Percentiles rank a stretch among this genome's conserved stretches.
phyloP scores from a whole-genome alignment of 2,797 vertebrate genomes.

The Coccyzus lansbergi region DNA sequence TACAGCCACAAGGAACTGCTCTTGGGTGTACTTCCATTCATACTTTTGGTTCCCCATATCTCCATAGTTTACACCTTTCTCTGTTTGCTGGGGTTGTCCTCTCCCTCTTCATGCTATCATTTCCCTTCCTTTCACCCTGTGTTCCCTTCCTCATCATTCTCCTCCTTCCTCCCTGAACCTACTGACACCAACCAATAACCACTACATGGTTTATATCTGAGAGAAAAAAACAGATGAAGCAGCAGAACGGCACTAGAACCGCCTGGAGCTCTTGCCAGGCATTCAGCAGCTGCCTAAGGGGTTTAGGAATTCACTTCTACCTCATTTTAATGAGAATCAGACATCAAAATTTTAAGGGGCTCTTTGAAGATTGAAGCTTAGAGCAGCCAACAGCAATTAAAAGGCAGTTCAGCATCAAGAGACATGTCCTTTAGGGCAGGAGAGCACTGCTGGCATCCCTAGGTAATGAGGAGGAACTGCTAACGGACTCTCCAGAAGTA shows the following conservation, averaged over 20 bases:
- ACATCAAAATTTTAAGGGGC: neutral
- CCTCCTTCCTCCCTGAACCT: neutral
- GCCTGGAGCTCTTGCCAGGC: neutral
- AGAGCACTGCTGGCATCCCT: neutral
- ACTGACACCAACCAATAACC: neutral
- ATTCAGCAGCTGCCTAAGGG: neutral
- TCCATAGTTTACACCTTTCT: neutral
- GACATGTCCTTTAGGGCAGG: neutral
- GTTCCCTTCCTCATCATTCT: neutral
- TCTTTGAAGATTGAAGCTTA: constrained; percentile 8
- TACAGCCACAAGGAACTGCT: neutral
- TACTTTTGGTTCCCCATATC: neutral
- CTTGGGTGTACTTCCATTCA: neutral
- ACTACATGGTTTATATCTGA: neutral
- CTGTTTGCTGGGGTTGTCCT: neutral
- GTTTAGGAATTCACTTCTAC: neutral
- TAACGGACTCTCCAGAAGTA: neutral
- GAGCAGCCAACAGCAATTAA: neutral
- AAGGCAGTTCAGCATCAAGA: neutral
- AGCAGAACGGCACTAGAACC: neutral
- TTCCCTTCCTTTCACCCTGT: neutral
- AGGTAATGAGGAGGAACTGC: neutral
- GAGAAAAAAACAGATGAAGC: neutral
- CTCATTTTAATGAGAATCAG: constrained; percentile 18
- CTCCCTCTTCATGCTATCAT: neutral